These are phyloP conservation scores for Brachyrhaphis roseni DNA, from an alignment of 2,797 vertebrate species.

Conservation along the genomic window DNA sequence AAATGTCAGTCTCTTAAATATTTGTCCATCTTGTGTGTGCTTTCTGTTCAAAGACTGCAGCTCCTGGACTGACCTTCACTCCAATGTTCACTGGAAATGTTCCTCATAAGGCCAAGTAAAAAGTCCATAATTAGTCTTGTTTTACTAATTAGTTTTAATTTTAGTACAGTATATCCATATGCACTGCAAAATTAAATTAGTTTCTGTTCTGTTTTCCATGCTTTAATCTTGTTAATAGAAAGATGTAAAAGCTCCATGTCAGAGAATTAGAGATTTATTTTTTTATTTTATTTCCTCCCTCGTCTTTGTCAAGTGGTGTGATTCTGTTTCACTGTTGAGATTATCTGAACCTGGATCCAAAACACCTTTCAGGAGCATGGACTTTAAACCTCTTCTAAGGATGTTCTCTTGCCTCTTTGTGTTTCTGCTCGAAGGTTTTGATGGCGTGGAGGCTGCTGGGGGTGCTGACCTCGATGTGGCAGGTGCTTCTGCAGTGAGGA, in stretches of 20 bases:
- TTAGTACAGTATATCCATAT: neutral
- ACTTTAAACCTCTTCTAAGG: constrained; percentile 6
- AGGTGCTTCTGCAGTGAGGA: constrained; percentile 37
- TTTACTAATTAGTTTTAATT: neutral
- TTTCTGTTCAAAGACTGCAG: constrained; percentile 2
- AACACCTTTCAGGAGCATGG: neutral
- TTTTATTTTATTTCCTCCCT: neutral
- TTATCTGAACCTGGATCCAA: neutral
- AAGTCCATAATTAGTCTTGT: neutral
- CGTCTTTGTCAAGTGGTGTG: neutral
- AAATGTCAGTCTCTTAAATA: constrained; percentile 9
- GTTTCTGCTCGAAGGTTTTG: constrained; percentile 61
- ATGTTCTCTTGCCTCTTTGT: constrained; percentile 34
- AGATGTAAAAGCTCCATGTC: neutral
- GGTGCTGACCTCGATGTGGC: constrained; percentile 52
- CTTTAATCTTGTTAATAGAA: neutral
- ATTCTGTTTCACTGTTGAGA: neutral
- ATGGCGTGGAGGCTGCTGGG: constrained; percentile 46
- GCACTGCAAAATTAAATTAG: neutral
- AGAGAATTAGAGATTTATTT: neutral
- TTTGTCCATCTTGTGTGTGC: neutral
- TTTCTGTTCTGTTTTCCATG: neutral
- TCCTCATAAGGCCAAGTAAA: neutral
- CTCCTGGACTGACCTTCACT: neutral
- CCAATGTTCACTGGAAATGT: neutral